Conservation (phyloP, 1,140 invertebrate species). For the Hycleus phaleratus region DNA sequence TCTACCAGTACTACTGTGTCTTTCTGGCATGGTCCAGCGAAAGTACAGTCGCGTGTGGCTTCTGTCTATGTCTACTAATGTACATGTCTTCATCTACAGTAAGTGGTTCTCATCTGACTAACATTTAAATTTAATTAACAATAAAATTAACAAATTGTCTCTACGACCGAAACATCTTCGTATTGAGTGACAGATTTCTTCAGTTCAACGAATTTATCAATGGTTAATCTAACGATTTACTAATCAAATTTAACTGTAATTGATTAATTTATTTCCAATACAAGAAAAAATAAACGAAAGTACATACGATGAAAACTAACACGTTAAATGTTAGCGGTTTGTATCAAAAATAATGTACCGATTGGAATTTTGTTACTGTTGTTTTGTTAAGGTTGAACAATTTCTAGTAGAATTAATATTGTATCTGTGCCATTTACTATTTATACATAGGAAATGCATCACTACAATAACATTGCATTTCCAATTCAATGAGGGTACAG, state of each 20-base stretch:
- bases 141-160: not conserved
- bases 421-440: not conserved
- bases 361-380: not conserved
- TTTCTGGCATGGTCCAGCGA: constrained; percentile 24
- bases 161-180: no score
- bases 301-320: not conserved
- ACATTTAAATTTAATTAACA: constrained; percentile 13
- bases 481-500: constrained; percentile 8
- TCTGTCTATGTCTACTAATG: constrained; percentile 40
- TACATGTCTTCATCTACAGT: constrained; percentile 38
- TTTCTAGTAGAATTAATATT: not conserved
- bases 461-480: constrained; percentile 5
- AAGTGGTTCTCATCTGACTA: constrained; percentile 36
- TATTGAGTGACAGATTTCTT: no score
- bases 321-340: no score
- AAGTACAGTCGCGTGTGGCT: constrained; percentile 31
- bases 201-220: no score
- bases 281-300: not conserved
- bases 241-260: not conserved
- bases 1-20: constrained; percentile 27
- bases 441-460: constrained; percentile 12
- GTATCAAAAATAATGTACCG: not conserved
- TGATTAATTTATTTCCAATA: not conserved
- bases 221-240: no score
- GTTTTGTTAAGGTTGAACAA: no score